Percentiles rank a stretch among this genome's conserved stretches.
Evolutionary conservation across 2,888 invertebrate genomes (phyloP).

Genomic region (Pyrrhia umbra): DNA sequence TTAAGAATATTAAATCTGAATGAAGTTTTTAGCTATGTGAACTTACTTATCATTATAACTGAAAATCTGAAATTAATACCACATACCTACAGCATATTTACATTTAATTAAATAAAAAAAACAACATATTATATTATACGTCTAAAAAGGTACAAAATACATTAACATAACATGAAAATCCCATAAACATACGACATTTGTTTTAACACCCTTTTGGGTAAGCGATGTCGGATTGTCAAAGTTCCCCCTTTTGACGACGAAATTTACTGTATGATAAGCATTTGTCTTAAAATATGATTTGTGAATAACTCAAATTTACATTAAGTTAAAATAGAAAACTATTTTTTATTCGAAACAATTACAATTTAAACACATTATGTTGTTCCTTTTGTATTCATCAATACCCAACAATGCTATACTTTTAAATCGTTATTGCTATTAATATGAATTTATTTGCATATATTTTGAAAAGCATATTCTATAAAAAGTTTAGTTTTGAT

Average conservation of each 20-base stretch:
- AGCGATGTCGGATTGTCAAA: conserved; percentile 73
- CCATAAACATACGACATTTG: conserved; percentile 88
- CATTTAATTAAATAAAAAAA: conserved; percentile 44
- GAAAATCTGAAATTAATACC: too few relatives aligned
- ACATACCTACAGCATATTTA: too few relatives aligned
- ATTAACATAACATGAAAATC: conserved; percentile 88
- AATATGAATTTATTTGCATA: too few relatives aligned
- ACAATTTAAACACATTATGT: neutral
- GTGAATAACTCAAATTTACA: conserved; percentile 22
- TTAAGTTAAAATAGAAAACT: conserved; percentile 18
- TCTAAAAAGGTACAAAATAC: conserved; percentile 71
- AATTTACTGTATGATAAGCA: conserved; percentile 73
- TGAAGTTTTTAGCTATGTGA: too few relatives aligned
- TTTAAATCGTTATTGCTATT: too few relatives aligned
- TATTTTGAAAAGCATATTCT: too few relatives aligned
- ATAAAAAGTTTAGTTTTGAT: too few relatives aligned
- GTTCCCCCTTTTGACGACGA: conserved; percentile 74
- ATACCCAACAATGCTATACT: too few relatives aligned
- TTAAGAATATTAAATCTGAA: too few relatives aligned
- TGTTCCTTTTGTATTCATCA: neutral
- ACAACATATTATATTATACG: conserved; percentile 51
- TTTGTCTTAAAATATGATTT: conserved; percentile 63
- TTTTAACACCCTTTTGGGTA: conserved; percentile 84
- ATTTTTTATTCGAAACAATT: neutral
- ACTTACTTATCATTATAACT: too few relatives aligned